Evolutionary conservation across 1,140 invertebrate species (phyloP).

Genomic region (Zaprionus inermis): DNA sequence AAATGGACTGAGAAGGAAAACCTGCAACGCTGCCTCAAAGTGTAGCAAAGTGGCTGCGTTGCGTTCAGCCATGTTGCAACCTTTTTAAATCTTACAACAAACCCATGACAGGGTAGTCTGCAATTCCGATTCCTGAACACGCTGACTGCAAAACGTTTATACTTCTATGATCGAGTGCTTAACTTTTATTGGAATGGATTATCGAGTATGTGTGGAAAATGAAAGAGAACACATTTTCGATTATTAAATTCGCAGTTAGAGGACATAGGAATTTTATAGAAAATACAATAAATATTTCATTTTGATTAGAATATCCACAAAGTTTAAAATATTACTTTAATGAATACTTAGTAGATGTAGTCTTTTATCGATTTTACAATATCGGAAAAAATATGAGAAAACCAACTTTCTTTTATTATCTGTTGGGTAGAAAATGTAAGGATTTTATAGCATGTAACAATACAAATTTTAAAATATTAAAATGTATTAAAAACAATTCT

Average conservation of each 20-base stretch:
- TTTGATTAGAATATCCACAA: background rate
- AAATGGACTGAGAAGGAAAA: conserved; percentile 18
- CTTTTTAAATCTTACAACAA: conserved; percentile 22
- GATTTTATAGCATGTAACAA: no score
- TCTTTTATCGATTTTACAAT: no score
- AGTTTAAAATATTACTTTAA: background rate
- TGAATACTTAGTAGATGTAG: background rate
- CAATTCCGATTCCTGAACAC: background rate
- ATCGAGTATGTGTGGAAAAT: background rate
- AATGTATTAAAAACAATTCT: no score
- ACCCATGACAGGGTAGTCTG: conserved; percentile 1
- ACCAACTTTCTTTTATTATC: no score
- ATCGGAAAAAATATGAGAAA: no score
- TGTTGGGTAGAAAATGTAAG: no score
- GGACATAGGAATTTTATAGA: background rate
- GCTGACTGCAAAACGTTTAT: background rate
- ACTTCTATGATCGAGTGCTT: background rate
- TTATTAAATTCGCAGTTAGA: background rate
- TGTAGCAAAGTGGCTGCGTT: conserved; percentile 60
- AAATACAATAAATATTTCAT: background rate
- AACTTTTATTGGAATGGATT: background rate
- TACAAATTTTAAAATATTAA: no score
- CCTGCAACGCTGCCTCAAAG: conserved; percentile 54
- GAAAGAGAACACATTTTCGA: background rate
- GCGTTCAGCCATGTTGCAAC: conserved; percentile 40